Evolutionary conservation across 1,140 invertebrate species (phyloP).

Genomic region (Atopsyche davidsoni): DNA sequence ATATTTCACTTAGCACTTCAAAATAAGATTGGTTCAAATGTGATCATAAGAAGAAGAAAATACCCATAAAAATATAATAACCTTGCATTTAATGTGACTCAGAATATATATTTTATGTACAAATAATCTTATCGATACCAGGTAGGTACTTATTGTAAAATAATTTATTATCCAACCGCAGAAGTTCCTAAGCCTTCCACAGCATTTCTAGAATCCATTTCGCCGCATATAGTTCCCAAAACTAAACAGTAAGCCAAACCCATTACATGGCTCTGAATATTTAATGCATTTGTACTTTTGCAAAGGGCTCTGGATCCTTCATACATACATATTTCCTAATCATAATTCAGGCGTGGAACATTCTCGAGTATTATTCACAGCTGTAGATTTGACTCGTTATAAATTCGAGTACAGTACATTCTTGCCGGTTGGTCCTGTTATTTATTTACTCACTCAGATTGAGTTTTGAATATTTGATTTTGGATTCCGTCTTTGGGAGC

Average conservation of each 20-base stretch:
- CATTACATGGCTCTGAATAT: not conserved
- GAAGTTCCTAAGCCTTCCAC: too few species aligned
- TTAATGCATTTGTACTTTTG: slow-evolving; percentile 6
- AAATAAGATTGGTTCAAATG: too few species aligned
- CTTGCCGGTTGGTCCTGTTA: slow-evolving; percentile 13
- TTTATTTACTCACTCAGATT: slow-evolving; percentile 28
- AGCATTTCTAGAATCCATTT: too few species aligned
- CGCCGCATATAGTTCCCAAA: too few species aligned
- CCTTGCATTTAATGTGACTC: too few species aligned
- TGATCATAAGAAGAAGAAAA: too few species aligned
- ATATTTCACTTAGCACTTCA: too few species aligned
- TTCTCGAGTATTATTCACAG: slow-evolving; percentile 28
- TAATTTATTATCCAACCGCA: too few species aligned
- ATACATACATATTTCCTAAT: slow-evolving; percentile 3
- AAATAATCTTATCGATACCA: too few species aligned
- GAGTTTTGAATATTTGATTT: slow-evolving; percentile 31
- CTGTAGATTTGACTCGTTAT: slow-evolving; percentile 28
- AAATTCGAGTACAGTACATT: slow-evolving; percentile 25
- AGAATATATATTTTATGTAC: too few species aligned
- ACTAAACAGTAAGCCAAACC: not conserved
- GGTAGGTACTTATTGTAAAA: too few species aligned
- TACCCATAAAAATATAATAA: too few species aligned
- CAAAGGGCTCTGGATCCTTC: not conserved
- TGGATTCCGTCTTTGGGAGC: slow-evolving; percentile 24
- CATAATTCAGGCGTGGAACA: slow-evolving; percentile 14